phyloP scores from a whole-genome alignment of 2,797 vertebrate species.

The Melanotaenia nigrans region DNA sequence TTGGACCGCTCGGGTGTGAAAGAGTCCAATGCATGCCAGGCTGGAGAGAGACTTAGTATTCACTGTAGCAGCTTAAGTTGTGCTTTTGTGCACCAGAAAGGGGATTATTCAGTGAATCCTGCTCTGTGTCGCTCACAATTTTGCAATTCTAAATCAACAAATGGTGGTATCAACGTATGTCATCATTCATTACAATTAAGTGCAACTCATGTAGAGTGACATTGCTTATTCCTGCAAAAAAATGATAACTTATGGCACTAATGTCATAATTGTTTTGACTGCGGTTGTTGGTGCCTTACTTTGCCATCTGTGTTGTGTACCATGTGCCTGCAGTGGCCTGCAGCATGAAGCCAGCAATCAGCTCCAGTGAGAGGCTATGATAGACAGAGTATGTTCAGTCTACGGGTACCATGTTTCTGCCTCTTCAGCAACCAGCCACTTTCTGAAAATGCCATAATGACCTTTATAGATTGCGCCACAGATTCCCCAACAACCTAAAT shows the following conservation, averaged over 20 bases:
- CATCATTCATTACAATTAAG: constrained; percentile 27
- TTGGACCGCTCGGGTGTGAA: constrained; percentile 67
- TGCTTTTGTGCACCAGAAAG: constrained; percentile 74
- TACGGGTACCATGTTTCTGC: constrained; percentile 47
- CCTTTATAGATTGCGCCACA: constrained; percentile 49
- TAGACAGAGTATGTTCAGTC: constrained; percentile 44
- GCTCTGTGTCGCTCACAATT: constrained; percentile 73
- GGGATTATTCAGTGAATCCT: constrained; percentile 75
- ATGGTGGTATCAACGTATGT: constrained; percentile 33
- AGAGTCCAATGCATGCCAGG: constrained; percentile 67
- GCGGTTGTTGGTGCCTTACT: constrained; percentile 61
- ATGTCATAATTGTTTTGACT: constrained; percentile 71
- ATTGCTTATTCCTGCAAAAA: constrained; percentile 33
- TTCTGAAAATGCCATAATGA: constrained; percentile 51
- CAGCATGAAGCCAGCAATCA: constrained; percentile 61
- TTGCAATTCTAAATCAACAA: constrained; percentile 72
- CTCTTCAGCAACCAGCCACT: constrained; percentile 53
- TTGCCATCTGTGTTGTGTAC: constrained; percentile 65
- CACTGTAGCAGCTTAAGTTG: constrained; percentile 72
- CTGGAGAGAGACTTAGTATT: constrained; percentile 72
- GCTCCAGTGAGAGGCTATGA: constrained; percentile 57
- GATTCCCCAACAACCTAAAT: constrained; percentile 36
- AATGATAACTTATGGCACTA: constrained; percentile 59
- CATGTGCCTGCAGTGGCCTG: constrained; percentile 67
- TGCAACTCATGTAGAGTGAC: constrained; percentile 39